Evolutionary conservation across 92 coral and sea anemone genomes (phyloP).

Genomic region (Porites rus): DNA sequence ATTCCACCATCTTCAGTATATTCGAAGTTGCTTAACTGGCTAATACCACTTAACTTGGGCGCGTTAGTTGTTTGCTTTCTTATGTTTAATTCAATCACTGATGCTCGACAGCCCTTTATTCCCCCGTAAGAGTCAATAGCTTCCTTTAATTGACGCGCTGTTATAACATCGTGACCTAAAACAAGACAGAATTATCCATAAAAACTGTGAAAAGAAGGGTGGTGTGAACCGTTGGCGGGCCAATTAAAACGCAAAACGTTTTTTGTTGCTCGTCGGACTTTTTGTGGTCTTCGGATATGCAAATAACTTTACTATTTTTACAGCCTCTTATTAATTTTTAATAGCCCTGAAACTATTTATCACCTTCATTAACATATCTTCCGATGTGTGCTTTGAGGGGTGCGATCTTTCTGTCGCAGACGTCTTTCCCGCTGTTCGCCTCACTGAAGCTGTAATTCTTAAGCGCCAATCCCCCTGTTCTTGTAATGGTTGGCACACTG

Average conservation of each 20-base stretch:
- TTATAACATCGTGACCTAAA: constrained; percentile 38
- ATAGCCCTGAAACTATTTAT: neutral
- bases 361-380: constrained; percentile 48
- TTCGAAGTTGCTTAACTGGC: constrained; percentile 42
- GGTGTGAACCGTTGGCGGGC: too few relatives aligned
- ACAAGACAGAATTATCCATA: too few relatives aligned
- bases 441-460: constrained; percentile 58
- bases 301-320: too few relatives aligned
- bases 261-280: too few relatives aligned
- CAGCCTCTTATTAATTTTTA: too few relatives aligned
- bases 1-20: constrained; percentile 1
- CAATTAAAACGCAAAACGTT: too few relatives aligned
- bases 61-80: neutral
- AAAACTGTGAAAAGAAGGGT: too few relatives aligned
- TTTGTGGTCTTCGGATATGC: too few relatives aligned
- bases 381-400: constrained; percentile 52
- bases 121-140: constrained; percentile 55
- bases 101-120: constrained; percentile 43
- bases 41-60: constrained; percentile 28
- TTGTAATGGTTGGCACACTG: constrained; percentile 23
- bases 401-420: constrained; percentile 64
- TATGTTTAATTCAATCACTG: constrained; percentile 16
- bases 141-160: constrained; percentile 37
- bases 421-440: constrained; percentile 61
- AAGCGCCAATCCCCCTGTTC: constrained; percentile 23